phyloP scores from a whole-genome alignment of 2,888 invertebrate genomes.

The Brenthis daphne region DNA sequence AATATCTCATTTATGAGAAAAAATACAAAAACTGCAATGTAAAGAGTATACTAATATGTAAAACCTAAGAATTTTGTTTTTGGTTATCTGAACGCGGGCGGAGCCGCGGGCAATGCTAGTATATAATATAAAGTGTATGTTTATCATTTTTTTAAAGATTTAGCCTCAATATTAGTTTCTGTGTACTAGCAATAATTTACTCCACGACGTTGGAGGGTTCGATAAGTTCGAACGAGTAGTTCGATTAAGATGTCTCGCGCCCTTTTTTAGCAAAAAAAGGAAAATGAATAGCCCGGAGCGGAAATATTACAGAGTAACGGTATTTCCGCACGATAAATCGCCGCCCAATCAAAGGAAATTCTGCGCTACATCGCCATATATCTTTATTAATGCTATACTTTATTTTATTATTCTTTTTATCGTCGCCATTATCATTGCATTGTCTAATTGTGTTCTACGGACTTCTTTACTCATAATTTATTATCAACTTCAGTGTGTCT shows the following conservation, averaged over 20 bases:
- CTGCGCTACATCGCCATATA: slow-evolving; percentile 66
- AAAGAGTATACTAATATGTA: no score
- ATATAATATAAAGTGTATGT: neutral
- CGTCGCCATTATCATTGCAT: slow-evolving; percentile 67
- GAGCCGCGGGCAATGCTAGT: no score
- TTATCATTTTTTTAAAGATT: no score
- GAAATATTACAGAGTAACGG: slow-evolving; percentile 82
- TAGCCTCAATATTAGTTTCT: neutral
- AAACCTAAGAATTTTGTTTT: no score
- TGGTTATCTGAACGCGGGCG: no score
- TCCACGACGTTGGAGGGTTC: slow-evolving; percentile 42
- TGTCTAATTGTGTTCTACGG: slow-evolving; percentile 63
- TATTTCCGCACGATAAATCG: slow-evolving; percentile 83
- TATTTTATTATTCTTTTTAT: slow-evolving; percentile 79
- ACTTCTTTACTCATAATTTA: slow-evolving; percentile 41
- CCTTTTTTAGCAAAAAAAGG: slow-evolving; percentile 80
- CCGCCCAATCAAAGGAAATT: slow-evolving; percentile 80
- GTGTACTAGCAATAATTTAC: slow-evolving; percentile 13
- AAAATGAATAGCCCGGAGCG: slow-evolving; percentile 78
- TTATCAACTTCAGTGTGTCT: slow-evolving; percentile 21
- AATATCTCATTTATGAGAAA: no score
- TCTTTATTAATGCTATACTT: slow-evolving; percentile 79
- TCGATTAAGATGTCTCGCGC: slow-evolving; percentile 80
- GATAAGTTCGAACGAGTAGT: slow-evolving; percentile 48
- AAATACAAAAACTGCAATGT: no score